Evolutionary conservation across 1,140 invertebrate genomes (phyloP), one percentile per base, ranked within the genome.

Genomic region (Drosophila pruinosa): DNA sequence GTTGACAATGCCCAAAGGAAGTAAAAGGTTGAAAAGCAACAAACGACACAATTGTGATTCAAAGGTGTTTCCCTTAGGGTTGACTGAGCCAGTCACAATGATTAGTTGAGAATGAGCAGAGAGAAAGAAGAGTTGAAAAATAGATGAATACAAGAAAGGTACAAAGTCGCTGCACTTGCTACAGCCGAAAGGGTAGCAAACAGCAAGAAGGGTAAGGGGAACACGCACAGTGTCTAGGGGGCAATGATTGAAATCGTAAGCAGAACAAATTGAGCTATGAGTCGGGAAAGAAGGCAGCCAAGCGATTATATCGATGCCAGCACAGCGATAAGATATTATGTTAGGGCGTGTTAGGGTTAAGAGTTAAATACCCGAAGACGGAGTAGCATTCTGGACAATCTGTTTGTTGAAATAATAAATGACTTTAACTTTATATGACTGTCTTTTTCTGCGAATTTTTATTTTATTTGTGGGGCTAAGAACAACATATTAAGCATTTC

Each of bases 21-120:
- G 79, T 72, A 76, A 83, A 83, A 82, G 79, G 80, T 75, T 83
- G 72, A 75, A 48, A 65, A 63, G 65, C 36, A 73, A 75, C 52
- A 64, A 53, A 8, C 19, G 15, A 31, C 17, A 53, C 19, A 67
- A 57, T 41, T 21, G 4, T 21, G 41, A 41, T 38, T 15, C 14
- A 50, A 61, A 71, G 70, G 76, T 79, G 78, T 82, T 70, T 63
- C 76, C 65, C 54, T 62, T 43, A 59, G 64, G 72, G 75, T 75
- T 79, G 68, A 57, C 81, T 76, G 72, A 43, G 45, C 39, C 65
- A 59, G 54, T 74, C 75, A 78, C 38, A 57, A 85, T 72, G 62
- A 58, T 36, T 45, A 71, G 67, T 59, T 43, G 38, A 62, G 57
- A 50, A 62, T 12, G 28, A 26, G 24, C 24, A 24, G 8, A 56